These are phyloP conservation scores for Spilogale gracilis DNA, from an alignment of 2,113 vertebrate genomes.

Conservation along the genomic window DNA sequence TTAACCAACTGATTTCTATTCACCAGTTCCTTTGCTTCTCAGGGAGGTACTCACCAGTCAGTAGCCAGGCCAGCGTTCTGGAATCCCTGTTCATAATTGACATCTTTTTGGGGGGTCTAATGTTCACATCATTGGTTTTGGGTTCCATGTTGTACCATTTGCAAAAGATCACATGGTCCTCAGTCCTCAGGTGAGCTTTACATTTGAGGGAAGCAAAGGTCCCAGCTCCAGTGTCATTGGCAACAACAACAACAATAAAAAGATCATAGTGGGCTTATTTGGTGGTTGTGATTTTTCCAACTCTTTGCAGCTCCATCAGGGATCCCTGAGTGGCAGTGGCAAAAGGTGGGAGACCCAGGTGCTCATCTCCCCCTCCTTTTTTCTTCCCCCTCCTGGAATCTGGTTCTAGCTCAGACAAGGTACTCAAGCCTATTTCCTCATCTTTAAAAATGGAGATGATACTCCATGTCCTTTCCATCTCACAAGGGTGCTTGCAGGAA, in stretches of 20 bases:
- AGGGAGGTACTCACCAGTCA: background rate
- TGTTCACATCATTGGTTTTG: background rate
- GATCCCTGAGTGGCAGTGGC: background rate
- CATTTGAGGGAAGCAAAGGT: slow-evolving; percentile 30
- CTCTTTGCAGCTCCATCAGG: background rate
- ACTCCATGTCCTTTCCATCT: slow-evolving; percentile 46
- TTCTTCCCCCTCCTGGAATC: background rate
- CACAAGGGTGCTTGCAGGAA: slow-evolving; percentile 60
- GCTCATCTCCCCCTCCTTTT: background rate
- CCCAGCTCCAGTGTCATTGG: background rate
- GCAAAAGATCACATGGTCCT: background rate
- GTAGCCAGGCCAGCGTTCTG: background rate
- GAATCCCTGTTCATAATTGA: background rate
- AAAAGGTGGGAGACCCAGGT: background rate
- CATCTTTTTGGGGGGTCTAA: background rate
- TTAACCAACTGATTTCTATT: too few species aligned
- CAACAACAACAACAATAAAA: background rate
- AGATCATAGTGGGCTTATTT: background rate
- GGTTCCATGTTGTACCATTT: background rate
- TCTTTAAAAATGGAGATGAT: slow-evolving; percentile 61
- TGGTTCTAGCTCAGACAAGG: slow-evolving; percentile 20
- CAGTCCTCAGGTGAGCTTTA: background rate
- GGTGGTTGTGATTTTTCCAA: background rate
- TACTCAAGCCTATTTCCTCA: slow-evolving; percentile 42
- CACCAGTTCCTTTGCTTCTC: background rate